A percentile compares a stretch with the other conserved stretches of the same genome.
These are phyloP conservation scores for Thalassarche chlororhynchos DNA, from an alignment of 2,113 vertebrate genomes.

Conservation along the genomic window DNA sequence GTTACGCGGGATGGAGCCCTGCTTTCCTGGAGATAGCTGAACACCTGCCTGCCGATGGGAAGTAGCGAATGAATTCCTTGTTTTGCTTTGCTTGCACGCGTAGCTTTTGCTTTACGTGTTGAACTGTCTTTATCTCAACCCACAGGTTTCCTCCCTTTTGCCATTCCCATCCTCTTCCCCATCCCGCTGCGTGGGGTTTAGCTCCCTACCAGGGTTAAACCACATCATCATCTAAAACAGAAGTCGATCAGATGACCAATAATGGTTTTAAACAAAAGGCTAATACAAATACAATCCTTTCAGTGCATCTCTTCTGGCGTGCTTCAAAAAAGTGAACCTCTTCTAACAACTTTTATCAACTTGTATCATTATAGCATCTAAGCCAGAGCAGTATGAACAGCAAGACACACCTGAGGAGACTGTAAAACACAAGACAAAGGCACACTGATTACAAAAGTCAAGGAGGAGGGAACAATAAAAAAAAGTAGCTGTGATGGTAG, in stretches of 20 bases:
- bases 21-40: background rate
- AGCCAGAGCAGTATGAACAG: background rate
- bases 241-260: background rate
- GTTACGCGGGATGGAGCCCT: fast-evolving
- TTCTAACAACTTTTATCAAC: background rate
- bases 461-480: background rate
- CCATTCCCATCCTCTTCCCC: background rate
- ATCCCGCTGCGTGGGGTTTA: background rate
- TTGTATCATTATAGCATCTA: background rate
- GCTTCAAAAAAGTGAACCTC: background rate
- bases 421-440: background rate
- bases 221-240: background rate
- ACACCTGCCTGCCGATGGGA: background rate
- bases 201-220: background rate
- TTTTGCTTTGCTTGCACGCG: fast-evolving
- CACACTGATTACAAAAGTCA: background rate
- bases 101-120: background rate
- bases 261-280: background rate
- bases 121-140: background rate
- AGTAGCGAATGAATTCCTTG: background rate
- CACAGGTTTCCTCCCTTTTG: background rate
- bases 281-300: background rate
- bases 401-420: background rate
- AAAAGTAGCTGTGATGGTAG: background rate
- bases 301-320: background rate